Evolutionary conservation across 2,113 vertebrate genomes (phyloP).

Genomic region (Chaetorhynchus papuensis): DNA sequence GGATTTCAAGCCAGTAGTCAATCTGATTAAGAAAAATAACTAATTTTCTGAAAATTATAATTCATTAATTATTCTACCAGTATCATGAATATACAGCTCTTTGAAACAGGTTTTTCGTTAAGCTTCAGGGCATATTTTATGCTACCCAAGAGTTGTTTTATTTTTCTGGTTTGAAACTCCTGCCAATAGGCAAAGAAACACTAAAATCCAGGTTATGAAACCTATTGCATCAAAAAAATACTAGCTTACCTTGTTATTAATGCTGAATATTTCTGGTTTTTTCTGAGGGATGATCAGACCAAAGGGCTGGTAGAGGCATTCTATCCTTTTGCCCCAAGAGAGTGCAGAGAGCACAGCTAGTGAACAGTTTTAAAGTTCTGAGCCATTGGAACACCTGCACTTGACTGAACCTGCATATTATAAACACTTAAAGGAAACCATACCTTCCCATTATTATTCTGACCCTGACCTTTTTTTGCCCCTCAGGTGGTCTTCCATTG

Average conservation of each 20-base stretch:
- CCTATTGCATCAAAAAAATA: background rate
- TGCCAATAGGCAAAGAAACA: background rate
- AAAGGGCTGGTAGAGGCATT: background rate
- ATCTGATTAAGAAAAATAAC: background rate
- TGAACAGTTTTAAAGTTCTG: background rate
- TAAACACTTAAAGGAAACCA: background rate
- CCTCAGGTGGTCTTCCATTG: background rate
- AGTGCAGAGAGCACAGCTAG: background rate
- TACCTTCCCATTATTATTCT: background rate
- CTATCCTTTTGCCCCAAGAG: background rate
- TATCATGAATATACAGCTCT: background rate
- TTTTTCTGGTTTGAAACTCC: background rate
- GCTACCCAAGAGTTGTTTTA: background rate
- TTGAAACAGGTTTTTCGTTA: background rate
- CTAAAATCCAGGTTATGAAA: background rate
- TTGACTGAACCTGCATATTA: background rate
- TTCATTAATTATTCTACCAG: background rate
- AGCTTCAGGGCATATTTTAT: background rate
- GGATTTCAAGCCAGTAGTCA: background rate
- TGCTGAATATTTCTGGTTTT: background rate
- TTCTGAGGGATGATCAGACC: background rate
- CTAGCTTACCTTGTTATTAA: background rate
- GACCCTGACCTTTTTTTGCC: background rate
- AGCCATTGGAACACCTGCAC: background rate
- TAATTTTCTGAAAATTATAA: background rate